A percentile compares a stretch with the other conserved stretches of the same genome.
phyloP scores from a whole-genome alignment of 2,888 invertebrate genomes.

The Yponomeuta malinellus region DNA sequence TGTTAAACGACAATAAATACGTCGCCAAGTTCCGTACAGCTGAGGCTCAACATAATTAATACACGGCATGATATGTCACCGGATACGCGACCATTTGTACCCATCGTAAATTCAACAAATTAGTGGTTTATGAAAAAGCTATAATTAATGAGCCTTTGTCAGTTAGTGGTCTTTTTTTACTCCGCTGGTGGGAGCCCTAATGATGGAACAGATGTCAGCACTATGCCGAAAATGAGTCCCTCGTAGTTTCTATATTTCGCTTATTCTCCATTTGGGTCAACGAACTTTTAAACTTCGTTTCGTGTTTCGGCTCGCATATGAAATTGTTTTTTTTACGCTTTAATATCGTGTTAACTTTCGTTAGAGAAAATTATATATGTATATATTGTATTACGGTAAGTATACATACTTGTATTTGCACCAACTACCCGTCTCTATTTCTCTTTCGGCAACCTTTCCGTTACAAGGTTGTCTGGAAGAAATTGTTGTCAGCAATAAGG shows the following conservation, averaged over 20 bases:
- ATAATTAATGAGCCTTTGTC: conserved; percentile 63
- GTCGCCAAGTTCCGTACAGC: conserved; percentile 39
- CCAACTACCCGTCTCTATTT: too few relatives aligned
- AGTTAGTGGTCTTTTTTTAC: conserved; percentile 46
- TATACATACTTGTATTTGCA: too few relatives aligned
- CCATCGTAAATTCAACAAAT: conserved; percentile 68
- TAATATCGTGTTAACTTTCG: neutral
- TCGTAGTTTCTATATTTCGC: conserved; percentile 17
- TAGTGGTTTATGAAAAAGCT: conserved; percentile 68
- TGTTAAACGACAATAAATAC: conserved; percentile 67
- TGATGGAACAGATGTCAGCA: conserved; percentile 63
- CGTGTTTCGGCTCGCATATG: neutral
- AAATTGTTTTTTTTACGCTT: too few relatives aligned
- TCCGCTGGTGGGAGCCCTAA: conserved; percentile 42
- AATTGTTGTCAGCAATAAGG: too few relatives aligned
- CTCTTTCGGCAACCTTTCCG: too few relatives aligned
- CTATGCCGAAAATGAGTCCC: conserved; percentile 39
- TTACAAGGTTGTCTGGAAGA: too few relatives aligned
- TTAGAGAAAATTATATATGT: too few relatives aligned
- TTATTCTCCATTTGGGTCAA: conserved; percentile 12
- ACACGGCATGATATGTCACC: conserved; percentile 51
- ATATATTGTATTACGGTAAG: too few relatives aligned
- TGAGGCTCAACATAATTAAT: conserved; percentile 18
- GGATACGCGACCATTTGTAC: conserved; percentile 64
- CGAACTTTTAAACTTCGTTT: conserved; percentile 10